Evolutionary conservation across 2,888 invertebrate genomes (phyloP), one percentile per base, ranked within the genome.

Genomic region (Apamea crenata): DNA sequence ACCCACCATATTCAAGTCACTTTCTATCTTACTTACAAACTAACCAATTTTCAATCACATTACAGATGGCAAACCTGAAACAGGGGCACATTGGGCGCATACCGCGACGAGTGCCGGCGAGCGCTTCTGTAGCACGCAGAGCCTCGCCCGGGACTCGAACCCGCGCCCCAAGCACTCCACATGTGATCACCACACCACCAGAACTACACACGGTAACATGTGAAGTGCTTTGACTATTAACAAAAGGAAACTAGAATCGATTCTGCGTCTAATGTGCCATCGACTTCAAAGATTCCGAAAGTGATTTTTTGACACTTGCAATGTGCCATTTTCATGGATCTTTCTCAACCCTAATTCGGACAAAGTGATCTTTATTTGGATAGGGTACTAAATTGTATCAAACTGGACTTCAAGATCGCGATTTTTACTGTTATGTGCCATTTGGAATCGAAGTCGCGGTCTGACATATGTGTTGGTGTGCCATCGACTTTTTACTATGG

Each of bases 31-130:
- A 40, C 40, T 40, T 40, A 40, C 7, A 40, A 40, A 47, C 36
- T 63, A 68, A 67, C 10, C 2, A 18, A 2, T 12, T 5, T 21
- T 29, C 0, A 29, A 6, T 1, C 2, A 25, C 4, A 14, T 98
- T 98, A 97, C 91, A 96, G 97, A 89, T 97, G 97, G 97, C 97
- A 97, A 91, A 97, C 97, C 95, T 97, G 97, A 97, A 96, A 96
- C 87, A 96, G 96, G 96, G 96, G 96, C 69, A 93, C 91, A 83
- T 93, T 95, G 94, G 96, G 96, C 90, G 95, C 94, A 53, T 95
- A 96, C 90, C 94, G 96, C 86, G 96, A 95, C 90, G 96, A 96
- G 89, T 94, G 95, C 78, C 94, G 96, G 40, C 94, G 96, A 80
- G 94, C 96, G 91, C 93, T 96, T 87, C 96, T 96, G 94, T 96